Base-by-base conservation (phyloP, 2,888 invertebrate genomes). In the Papilio elwesi region DNA sequence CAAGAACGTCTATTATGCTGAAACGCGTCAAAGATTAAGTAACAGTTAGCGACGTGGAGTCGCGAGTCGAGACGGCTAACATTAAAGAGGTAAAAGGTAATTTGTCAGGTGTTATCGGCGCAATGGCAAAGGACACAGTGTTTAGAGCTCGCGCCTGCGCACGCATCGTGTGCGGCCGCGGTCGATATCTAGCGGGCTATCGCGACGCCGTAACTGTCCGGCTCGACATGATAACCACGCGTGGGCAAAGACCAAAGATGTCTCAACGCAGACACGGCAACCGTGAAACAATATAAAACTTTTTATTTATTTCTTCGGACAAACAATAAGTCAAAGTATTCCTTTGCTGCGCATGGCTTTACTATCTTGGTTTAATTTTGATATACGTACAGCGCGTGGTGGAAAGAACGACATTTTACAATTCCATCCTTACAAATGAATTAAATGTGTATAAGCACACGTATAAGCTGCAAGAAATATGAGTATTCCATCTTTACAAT, bases 101-200 rank as follows among this genome's bases (percentile, higher is more conserved):
- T 73, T 73, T 73, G 68, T 68, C 57, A 69, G 73, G 68, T 65
- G 68, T 73, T 73, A 73, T 73, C 73, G 57, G 68, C 43, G 66
- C 73, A 73, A 72, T 64, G 65, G 73, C 73, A 69, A 73, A 73
- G 72, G 72, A 73, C 73, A 69, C 65, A 59, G 73, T 68, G 65
- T 73, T 69, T 72, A 72, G 55, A 69, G 73, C 51, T 64, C 51
- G 73, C 48, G 68, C 51, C 68, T 57, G 73, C 48, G 68, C 65
- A 69, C 65, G 79, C 90, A 78, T 85, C 90, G 90, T 91, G 92
- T 92, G 92, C 87, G 92, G 91, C 71, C 90, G 91, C 87, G 92
- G 91, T 70, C 90, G 77, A 77, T 89, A 91, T 90, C 90, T 83
- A 79, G 81, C 80, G 74, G 82, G 81, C 83, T 91, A 90, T 90